These are phyloP conservation scores for Parambassis ranga DNA, from an alignment of 2,797 vertebrate genomes.

Conservation along the genomic window DNA sequence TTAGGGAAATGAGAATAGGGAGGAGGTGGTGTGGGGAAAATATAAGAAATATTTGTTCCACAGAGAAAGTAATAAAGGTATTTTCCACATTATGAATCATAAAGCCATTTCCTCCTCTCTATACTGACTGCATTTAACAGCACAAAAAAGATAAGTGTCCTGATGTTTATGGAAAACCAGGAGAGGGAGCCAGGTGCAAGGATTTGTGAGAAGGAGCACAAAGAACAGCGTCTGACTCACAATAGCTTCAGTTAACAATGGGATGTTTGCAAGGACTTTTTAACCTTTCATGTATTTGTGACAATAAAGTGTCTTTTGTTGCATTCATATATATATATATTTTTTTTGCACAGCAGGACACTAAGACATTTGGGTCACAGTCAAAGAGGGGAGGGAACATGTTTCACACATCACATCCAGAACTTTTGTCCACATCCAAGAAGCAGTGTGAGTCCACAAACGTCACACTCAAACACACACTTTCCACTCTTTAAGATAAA, in stretches of 20 bases:
- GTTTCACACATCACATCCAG: slow-evolving; percentile 56
- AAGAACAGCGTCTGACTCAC: not conserved
- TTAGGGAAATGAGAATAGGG: not conserved
- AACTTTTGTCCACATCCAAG: slow-evolving; percentile 23
- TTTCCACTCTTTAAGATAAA: not conserved
- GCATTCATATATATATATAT: too few species aligned
- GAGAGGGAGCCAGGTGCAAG: slow-evolving; percentile 81
- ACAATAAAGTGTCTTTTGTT: not conserved
- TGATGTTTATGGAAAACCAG: slow-evolving; percentile 60
- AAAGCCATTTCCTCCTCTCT: too few species aligned
- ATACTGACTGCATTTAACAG: not conserved
- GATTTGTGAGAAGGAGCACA: slow-evolving; percentile 47
- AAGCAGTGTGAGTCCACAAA: not conserved
- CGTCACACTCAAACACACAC: slow-evolving; percentile 12
- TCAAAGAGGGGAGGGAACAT: not conserved
- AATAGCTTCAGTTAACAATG: slow-evolving; percentile 15
- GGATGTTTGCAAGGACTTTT: not conserved
- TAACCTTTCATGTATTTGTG: not conserved
- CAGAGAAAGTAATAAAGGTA: too few species aligned
- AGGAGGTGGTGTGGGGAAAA: not conserved
- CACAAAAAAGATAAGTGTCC: not conserved
- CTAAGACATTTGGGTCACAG: not conserved
- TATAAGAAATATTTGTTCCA: not conserved
- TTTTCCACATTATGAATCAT: too few species aligned
- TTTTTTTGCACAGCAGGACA: not conserved